Evolutionary conservation across 2,797 vertebrate species (phyloP).

Genomic region (Clarias platycephalus): DNA sequence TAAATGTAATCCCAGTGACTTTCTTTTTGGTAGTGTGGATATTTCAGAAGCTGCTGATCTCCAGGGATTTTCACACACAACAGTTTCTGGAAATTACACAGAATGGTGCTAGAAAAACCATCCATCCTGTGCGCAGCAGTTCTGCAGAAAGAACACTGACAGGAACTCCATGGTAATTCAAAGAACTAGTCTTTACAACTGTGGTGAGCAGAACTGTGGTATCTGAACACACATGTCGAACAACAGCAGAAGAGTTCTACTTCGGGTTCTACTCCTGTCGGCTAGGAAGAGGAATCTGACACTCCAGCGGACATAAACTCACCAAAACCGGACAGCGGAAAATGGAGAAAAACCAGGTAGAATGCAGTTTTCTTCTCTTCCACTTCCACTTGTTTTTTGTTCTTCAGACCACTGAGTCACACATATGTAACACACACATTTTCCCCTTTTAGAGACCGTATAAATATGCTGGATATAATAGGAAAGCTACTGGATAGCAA

Average conservation of each 20-base stretch:
- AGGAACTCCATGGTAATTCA: background rate
- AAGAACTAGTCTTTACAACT: background rate
- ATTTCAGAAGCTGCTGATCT: background rate
- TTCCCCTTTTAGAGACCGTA: background rate
- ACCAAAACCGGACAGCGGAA: background rate
- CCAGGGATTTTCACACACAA: background rate
- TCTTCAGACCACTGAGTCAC: background rate
- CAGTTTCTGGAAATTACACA: background rate
- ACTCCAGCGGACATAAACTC: background rate
- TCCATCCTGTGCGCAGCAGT: background rate
- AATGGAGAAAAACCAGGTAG: background rate
- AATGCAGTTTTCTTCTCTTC: background rate
- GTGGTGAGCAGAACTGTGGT: background rate
- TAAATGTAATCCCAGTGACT: background rate
- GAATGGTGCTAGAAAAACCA: background rate
- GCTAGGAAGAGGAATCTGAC: background rate
- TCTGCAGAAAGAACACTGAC: background rate
- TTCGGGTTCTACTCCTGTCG: background rate
- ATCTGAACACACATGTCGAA: background rate
- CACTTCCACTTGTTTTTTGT: background rate
- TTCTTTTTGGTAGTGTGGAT: background rate
- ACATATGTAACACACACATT: background rate
- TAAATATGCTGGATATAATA: background rate
- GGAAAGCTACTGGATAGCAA: too few species aligned
- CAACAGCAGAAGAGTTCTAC: background rate